Evolutionary conservation across 2,797 vertebrate species (phyloP).

Genomic region (Philypnodon macrostomus): DNA sequence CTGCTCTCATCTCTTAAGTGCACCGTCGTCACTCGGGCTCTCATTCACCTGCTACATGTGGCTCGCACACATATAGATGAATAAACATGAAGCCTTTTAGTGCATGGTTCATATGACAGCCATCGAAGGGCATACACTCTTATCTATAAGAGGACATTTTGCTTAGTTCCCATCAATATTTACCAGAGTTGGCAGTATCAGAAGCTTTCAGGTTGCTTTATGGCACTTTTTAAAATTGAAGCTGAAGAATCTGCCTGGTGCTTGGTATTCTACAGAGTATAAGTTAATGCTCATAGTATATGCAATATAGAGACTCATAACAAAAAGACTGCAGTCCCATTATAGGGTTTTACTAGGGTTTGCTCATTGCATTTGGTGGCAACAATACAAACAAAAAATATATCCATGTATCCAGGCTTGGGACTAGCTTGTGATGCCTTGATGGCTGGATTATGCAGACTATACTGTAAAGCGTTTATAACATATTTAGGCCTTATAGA

Average conservation of each 20-base stretch:
- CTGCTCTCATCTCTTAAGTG: conserved; percentile 27
- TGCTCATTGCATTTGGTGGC: too few species aligned
- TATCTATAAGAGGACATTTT: not conserved
- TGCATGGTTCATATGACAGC: not conserved
- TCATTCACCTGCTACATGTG: conserved; percentile 16
- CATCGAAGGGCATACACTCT: not conserved
- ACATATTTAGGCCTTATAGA: too few species aligned
- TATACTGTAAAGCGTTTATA: too few species aligned
- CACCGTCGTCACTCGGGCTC: not conserved
- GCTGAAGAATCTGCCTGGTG: not conserved
- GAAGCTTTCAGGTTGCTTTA: conserved; percentile 15
- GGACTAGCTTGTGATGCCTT: too few species aligned
- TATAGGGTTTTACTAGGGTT: too few species aligned
- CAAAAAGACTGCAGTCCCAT: too few species aligned
- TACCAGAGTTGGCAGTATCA: conserved; percentile 10
- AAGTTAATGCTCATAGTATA: too few species aligned
- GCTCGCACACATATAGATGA: not conserved
- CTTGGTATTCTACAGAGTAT: too few species aligned
- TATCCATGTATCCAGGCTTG: too few species aligned
- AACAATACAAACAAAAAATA: too few species aligned
- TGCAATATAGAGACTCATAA: too few species aligned
- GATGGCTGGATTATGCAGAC: too few species aligned
- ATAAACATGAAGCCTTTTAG: conserved; percentile 28
- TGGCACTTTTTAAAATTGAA: conserved; percentile 16
- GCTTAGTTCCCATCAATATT: conserved; percentile 19